Evolutionary conservation across 2,797 vertebrate species (phyloP).

Genomic region (Eulemur coronatus): DNA sequence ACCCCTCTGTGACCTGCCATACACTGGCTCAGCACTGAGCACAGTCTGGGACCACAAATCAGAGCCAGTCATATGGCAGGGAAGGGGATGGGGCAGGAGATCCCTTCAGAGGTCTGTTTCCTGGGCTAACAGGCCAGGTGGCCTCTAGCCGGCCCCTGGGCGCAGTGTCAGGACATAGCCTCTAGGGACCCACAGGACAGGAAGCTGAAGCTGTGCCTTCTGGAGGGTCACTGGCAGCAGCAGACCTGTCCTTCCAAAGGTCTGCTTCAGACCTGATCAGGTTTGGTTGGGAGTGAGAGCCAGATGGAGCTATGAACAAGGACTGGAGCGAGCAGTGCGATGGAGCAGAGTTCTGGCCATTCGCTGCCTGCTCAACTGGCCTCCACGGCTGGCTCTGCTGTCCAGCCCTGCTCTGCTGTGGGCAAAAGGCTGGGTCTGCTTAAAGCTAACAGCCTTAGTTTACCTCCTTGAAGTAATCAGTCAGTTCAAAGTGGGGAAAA

Average conservation of each 20-base stretch:
- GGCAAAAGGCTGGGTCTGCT: not conserved
- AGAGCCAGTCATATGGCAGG: not conserved
- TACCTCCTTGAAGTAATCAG: not conserved
- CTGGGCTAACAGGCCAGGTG: not conserved
- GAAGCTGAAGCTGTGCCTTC: not conserved
- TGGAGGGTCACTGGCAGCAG: not conserved
- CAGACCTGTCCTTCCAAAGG: not conserved
- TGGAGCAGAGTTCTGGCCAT: not conserved
- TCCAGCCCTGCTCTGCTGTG: not conserved
- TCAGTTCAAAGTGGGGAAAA: not conserved
- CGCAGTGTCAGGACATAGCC: not conserved
- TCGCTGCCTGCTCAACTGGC: not conserved
- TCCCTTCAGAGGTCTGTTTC: not conserved
- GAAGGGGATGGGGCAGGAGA: not conserved
- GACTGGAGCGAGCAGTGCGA: rapidly evolving
- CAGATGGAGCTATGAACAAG: not conserved
- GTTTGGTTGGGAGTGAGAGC: not conserved
- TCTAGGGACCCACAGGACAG: not conserved
- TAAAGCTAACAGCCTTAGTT: not conserved
- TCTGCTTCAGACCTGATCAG: not conserved
- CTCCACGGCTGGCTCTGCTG: not conserved
- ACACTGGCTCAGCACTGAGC: not conserved
- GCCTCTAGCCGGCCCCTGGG: not conserved
- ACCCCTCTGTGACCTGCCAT: not conserved
- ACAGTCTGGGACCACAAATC: not conserved